Evolutionary conservation across 2,113 vertebrate species (phyloP).

Genomic region (Aix galericulata): DNA sequence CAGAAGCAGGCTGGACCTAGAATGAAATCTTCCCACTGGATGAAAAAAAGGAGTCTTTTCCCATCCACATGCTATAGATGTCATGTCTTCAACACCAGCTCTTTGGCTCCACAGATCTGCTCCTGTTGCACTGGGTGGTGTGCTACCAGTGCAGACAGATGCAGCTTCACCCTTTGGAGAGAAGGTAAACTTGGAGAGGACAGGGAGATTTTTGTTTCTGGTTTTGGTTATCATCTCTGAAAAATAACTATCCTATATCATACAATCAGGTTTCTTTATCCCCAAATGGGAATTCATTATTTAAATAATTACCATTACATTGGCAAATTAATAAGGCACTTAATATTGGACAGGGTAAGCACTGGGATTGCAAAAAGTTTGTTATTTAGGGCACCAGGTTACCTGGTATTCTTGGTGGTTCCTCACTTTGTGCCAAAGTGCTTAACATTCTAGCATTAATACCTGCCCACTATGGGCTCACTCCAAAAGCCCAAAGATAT

Average conservation of each 20-base stretch:
- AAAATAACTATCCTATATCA: not conserved
- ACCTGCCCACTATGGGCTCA: not conserved
- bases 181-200: not conserved
- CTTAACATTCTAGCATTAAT: not conserved
- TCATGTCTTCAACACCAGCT: not conserved
- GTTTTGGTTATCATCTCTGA: not conserved
- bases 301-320: not conserved
- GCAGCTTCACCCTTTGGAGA: not conserved
- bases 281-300: not conserved
- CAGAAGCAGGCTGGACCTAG: not conserved
- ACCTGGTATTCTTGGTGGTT: not conserved
- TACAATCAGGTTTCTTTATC: not conserved
- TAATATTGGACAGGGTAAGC: not conserved
- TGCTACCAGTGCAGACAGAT: not conserved
- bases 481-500: not conserved
- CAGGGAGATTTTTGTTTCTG: not conserved
- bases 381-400: not conserved
- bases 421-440: not conserved
- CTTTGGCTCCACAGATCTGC: not conserved
- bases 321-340: not conserved
- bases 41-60: not conserved
- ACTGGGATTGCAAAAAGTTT: not conserved
- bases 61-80: fast-evolving
- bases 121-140: not conserved
- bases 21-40: not conserved